Base-by-base conservation (phyloP, 1,140 invertebrate species). In the Drosophila tsacasi region DNA sequence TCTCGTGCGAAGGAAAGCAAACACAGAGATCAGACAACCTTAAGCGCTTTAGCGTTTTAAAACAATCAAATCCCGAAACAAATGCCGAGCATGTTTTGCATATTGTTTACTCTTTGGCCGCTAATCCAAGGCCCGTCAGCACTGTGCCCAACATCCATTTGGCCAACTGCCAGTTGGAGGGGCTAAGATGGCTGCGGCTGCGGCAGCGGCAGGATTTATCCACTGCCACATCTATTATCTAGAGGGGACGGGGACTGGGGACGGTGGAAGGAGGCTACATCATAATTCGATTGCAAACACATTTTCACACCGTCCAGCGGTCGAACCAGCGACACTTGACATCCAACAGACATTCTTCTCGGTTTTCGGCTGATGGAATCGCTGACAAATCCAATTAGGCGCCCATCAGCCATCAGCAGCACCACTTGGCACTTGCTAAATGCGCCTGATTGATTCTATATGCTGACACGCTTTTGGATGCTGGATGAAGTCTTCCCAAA, bases 281-380 rank as follows among this genome's bases (percentile, higher is more conserved):
- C 81, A 89, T 89, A 87, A 89, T 87, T 87, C 65, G 73, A 89
- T 78, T 78, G 77, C 79, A 81, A 87, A 89, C 81, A 89, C 64
- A 83, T 81, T 89, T 89, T 54, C 57, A 42, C 54, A 52, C 59
- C 39, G 54, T 69, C 69, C 71, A 69, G 67, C 60, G 15, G 37
- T 37, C 19, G 47, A n/a, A 39, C 21, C 54, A 61, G 17, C 44
- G 47, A 39, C 35, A 74, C 55, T 74, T 72, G 73, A 76, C 79
- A 77, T 37, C 50, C 25, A 21, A 72, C 47, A 76, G 35, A 75
- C 69, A 72, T 50, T 72, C 67, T 37, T 49, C 54, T 57, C 54
- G 58, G 23, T 60, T 30, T 59, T 27, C 58, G 42, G 44, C 57
- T 47, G 46, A 54, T 35, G 59, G 52, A 69, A 60, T 61, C 52